Evolutionary conservation across 2,113 vertebrate genomes (phyloP).

Genomic region (Daphoenositta chrysoptera): DNA sequence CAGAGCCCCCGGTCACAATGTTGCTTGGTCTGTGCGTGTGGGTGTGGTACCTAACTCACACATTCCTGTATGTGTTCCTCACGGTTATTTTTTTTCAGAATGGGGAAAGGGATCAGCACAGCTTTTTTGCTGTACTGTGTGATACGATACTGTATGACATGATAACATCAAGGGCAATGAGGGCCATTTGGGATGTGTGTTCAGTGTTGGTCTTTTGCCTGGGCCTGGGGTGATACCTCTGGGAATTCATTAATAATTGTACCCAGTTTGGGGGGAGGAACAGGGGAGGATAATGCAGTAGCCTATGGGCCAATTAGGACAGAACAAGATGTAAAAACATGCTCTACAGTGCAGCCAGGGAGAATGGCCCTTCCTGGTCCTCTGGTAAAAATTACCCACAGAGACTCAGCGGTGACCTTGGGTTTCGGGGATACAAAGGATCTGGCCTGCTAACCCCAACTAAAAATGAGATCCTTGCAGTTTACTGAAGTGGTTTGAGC

Average conservation of each 20-base stretch:
- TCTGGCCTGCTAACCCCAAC: accelerated
- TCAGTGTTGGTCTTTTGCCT: not conserved
- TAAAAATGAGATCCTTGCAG: not conserved
- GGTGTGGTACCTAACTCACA: not conserved
- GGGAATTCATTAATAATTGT: not conserved
- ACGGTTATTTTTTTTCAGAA: accelerated
- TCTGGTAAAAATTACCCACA: not conserved
- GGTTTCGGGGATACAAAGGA: not conserved
- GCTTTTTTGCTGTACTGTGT: not conserved
- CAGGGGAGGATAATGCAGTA: not conserved
- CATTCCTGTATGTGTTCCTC: not conserved
- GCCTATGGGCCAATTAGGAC: too few relatives aligned
- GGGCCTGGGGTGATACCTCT: not conserved
- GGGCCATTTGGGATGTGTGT: not conserved
- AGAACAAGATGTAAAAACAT: not conserved
- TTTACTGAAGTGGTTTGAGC: not conserved
- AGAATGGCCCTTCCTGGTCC: not conserved
- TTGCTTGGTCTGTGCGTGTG: not conserved
- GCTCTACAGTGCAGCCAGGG: not conserved
- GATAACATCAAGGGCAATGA: not conserved
- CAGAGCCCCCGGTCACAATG: too few relatives aligned
- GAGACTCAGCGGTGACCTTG: not conserved
- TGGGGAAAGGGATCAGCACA: not conserved
- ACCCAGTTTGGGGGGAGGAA: not conserved
- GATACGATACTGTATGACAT: not conserved